Evolutionary conservation across 2,888 invertebrate species (phyloP).

Genomic region (Drosophila atroscutellata): DNA sequence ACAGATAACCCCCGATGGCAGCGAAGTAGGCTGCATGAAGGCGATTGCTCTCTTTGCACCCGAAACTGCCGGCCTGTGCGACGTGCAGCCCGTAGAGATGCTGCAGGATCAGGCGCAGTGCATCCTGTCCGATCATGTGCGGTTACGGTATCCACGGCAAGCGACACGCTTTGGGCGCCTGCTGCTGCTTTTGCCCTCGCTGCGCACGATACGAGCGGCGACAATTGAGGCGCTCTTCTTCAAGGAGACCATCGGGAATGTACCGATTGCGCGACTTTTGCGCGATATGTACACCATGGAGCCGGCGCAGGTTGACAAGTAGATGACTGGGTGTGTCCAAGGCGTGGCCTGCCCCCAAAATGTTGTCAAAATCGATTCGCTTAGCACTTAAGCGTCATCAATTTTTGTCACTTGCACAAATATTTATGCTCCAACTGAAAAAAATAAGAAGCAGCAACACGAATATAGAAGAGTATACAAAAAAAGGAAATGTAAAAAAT

Average conservation of each 20-base stretch:
- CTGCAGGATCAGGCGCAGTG: conserved; percentile 97
- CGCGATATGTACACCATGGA: conserved; percentile 96
- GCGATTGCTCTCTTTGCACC: conserved; percentile 96
- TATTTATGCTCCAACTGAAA: conserved; percentile 59
- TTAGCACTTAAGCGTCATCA: conserved; percentile 59
- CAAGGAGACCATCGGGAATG: conserved; percentile 96
- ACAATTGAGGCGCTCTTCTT: conserved; percentile 95
- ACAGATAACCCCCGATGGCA: conserved; percentile 95
- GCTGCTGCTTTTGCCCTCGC: conserved; percentile 92
- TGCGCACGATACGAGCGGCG: conserved; percentile 92
- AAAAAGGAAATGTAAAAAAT: no score
- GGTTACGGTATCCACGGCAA: conserved; percentile 93
- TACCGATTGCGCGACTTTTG: conserved; percentile 93
- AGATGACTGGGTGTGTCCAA: conserved; percentile 5
- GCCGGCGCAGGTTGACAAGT: conserved; percentile 86
- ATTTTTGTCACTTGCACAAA: conserved; percentile 67
- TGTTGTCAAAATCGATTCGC: conserved; percentile 64
- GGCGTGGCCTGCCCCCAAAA: conserved; percentile 27
- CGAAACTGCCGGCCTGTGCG: conserved; percentile 94
- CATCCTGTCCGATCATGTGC: conserved; percentile 96
- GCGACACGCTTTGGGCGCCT: conserved; percentile 95
- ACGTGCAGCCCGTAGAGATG: conserved; percentile 96
- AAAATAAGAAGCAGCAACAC: conserved; percentile 10
- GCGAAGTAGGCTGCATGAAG: conserved; percentile 98
- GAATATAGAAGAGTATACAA: neutral